Evolutionary conservation across 2,113 vertebrate species (phyloP), one percentile per base, ranked within the genome.

Genomic region (Mionectes macconnelli): DNA sequence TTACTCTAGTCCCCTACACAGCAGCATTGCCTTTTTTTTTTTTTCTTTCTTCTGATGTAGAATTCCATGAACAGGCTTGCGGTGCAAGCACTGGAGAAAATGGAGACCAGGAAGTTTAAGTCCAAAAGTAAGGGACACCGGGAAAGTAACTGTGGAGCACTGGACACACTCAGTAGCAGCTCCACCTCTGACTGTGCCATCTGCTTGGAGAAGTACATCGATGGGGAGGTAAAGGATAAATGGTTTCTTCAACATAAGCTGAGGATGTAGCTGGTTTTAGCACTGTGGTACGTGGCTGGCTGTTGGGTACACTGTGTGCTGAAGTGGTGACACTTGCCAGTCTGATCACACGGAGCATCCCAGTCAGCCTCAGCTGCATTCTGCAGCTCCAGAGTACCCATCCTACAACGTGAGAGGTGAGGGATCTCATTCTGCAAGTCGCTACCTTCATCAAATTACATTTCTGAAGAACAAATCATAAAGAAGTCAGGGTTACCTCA

Each of bases 151-250:
- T 99, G 99, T 4, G 98, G 98, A 28, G 98, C 98, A 14, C 98
- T 99, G n/a, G 99, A 99, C 94, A 99, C 99, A 0, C 98, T 99
- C 93, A 99, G 99, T 97, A 99, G 99, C 97, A 99, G 99, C 96
- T 99, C 99, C 83, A 99, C 99, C 8, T 99, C 99, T 0, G 99
- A 99, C 98, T 99, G 99, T n/a, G 99, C 99, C 97, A 99, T 99
- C 98, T 99, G 99, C 96, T 98, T 99, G 94, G 99, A 99, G 97
- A 99, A 99, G 96, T 99, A 99, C 98, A 98, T 99, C 3, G 99
- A 99, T 6, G 99, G 99, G 68, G 99, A 99, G 99, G 99, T 99
- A 96, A 97, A 91, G 42, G 55, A 84, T 44, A 62, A 64, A 52
- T 52, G 55, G 22, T 66, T 89, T 93, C 64, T 90, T 90, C 66